Percentiles rank a stretch among this genome's conserved stretches.
Conservation (phyloP, 2,888 invertebrate species). For the Ectemnius cavifrons region DNA sequence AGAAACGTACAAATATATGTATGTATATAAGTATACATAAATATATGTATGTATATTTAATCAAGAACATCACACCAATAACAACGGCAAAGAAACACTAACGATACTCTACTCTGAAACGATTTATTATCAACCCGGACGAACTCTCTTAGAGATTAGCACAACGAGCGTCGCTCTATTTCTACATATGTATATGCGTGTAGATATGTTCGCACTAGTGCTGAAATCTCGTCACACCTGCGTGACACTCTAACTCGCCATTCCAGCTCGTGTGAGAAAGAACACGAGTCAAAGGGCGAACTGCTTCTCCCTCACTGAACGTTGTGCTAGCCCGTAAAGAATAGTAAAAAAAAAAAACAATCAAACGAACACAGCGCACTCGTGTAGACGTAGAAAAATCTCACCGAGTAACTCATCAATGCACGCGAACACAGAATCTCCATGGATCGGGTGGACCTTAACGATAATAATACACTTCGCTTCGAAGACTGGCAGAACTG, state of each 20-base stretch:
- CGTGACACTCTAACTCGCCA: too few species aligned
- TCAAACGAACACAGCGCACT: neutral
- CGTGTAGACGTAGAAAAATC: neutral
- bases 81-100: constrained; percentile 70
- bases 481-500: too few species aligned
- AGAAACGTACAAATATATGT: constrained; percentile 20
- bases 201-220: neutral
- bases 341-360: neutral
- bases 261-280: too few species aligned
- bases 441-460: constrained; percentile 21
- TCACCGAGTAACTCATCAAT: neutral
- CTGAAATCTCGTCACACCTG: neutral
- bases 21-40: constrained; percentile 37
- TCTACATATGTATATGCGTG: too few species aligned
- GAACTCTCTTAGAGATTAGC: constrained; percentile 47
- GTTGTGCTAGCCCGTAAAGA: constrained; percentile 35
- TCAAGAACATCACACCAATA: constrained; percentile 75
- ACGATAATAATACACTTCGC: constrained; percentile 7
- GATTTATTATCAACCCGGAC: constrained; percentile 41
- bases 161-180: constrained; percentile 36
- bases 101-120: constrained; percentile 65
- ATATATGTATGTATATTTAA: constrained; percentile 34
- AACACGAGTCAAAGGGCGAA: neutral
- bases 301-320: constrained; percentile 3
- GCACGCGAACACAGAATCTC: constrained; percentile 1